Evolutionary conservation across 2,113 vertebrate species (phyloP), one percentile per base, ranked within the genome.

Genomic region (Eolophus roseicapilla): DNA sequence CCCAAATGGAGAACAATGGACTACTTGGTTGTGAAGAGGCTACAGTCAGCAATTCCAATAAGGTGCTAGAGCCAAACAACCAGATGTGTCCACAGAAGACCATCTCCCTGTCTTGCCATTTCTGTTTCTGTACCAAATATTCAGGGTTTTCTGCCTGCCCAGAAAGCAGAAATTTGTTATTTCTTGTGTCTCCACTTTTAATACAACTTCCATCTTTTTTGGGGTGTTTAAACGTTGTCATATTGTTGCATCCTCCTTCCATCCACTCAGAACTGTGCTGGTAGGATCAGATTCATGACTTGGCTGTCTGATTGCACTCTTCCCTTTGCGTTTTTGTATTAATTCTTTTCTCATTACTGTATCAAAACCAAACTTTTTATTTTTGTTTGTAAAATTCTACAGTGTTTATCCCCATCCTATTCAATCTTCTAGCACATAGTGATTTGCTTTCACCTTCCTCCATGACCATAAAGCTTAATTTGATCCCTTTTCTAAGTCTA

Each of bases 321-420:
- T 39, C 23, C 37, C 17, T 77, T 90, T 86, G 41, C 23, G 43
- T 85, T 80, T 41, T 62, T 94, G 7, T 39, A 37, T 41, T 73
- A 89, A 87, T 41, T 92, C 44, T 94, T 92, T 96, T 25, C 57
- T 35, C 52, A 76, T 76, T 91, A 41, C 47, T 69, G 29, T 57
- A 82, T 73, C 5, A 82, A 88, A 96, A 92, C 52, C 43, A 86
- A 94, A 85, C 49, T 62, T 59, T 63, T 86, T 79, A 79, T 71
- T 52, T 85, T 91, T 91, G 80, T 82, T 86, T 92, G 44, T 82
- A 95, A 93, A 92, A 74, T 73, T 31, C 44, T 65, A 64, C 50
- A 82, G 35, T 76, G 35, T 93, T 93, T 91, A 94, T 82, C 43
- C 94, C 57, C 52, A 68, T 52, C 19, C 5, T 70, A 17, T 35